Evolutionary conservation across 1,140 invertebrate species (phyloP).

Genomic region (Saxidomus purpurata): DNA sequence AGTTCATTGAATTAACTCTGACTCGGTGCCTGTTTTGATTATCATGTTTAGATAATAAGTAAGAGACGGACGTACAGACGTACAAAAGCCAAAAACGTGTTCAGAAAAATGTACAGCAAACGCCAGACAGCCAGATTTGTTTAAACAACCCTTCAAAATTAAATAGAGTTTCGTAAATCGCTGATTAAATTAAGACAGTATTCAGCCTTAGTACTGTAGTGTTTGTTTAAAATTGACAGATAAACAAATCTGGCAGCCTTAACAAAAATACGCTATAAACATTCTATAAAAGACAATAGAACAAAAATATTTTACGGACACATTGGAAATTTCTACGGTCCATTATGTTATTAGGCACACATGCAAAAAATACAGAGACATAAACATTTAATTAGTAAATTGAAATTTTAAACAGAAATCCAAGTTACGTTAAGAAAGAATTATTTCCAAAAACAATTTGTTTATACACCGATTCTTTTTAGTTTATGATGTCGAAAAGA

Average conservation of each 20-base stretch:
- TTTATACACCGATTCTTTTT: too few species aligned
- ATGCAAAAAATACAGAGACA: constrained; percentile 46
- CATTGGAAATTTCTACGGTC: constrained; percentile 30
- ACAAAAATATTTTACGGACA: constrained; percentile 37
- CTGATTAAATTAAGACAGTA: too few species aligned
- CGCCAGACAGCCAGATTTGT: neutral
- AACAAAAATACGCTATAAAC: constrained; percentile 38
- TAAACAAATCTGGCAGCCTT: constrained; percentile 23
- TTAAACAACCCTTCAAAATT: neutral
- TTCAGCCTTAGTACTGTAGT: too few species aligned
- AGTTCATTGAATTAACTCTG: neutral
- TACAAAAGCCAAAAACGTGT: constrained; percentile 59
- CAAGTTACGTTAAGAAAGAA: constrained; percentile 29
- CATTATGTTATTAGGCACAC: constrained; percentile 37
- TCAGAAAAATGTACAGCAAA: constrained; percentile 49
- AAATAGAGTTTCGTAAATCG: too few species aligned
- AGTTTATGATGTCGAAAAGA: too few species aligned
- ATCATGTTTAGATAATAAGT: neutral
- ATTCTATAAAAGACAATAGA: constrained; percentile 43
- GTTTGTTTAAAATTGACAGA: too few species aligned
- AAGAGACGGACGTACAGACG: constrained; percentile 40
- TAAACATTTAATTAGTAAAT: constrained; percentile 27
- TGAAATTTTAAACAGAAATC: constrained; percentile 15
- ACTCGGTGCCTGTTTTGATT: neutral
- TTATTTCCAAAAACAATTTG: neutral